Base-by-base conservation (phyloP, 2,888 invertebrate genomes). In the Epinotia demarniana region DNA sequence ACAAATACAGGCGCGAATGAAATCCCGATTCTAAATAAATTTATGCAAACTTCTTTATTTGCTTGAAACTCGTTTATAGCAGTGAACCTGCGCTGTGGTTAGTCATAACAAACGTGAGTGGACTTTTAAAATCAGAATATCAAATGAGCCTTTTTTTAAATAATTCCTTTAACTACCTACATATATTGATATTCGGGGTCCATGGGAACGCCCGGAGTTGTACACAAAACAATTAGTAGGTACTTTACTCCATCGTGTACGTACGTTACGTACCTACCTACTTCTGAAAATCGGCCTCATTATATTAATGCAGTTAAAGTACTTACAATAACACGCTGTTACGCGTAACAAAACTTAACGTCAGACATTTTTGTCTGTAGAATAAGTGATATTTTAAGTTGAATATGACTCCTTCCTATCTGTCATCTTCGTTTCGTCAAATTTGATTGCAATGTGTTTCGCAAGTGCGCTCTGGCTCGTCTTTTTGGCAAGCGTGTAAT, bases 1-100 rank as follows among this genome's bases (percentile, higher is more conserved):
- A 53, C 27, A 61, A 61, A 61, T 61, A 18, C n/a, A 61, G 18
- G 33, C 70, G 27, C 60, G 18, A 61, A 70, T 46, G 33, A 60
- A 61, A 33, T 49, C 33, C 33, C 49, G 49, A 61, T 61, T 49
- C 53, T 46, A 60, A 69, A 60, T n/a, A 60, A 60, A 60, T 46
- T 60, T 69, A 60, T 49, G 70, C 70, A 61, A 39, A 62, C 53
- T 53, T 70, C 61, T 70, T 62, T 70, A 70, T 70, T 70, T 70
- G 70, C 61, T 27, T 61, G 49, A 70, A 61, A 70, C 70, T 61
- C 53, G 70, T 70, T 70, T 70, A 70, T 61, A 46, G 46, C 69
- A 70, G 27, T 70, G 68, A 57, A 23, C 39, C 55, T 68, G 57
- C 58, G 58, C 46, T 46, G 69, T n/a, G 70, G 61, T 62, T 61